Conservation (phyloP, 2,113 vertebrate genomes). For the Eulemur rufifrons region DNA sequence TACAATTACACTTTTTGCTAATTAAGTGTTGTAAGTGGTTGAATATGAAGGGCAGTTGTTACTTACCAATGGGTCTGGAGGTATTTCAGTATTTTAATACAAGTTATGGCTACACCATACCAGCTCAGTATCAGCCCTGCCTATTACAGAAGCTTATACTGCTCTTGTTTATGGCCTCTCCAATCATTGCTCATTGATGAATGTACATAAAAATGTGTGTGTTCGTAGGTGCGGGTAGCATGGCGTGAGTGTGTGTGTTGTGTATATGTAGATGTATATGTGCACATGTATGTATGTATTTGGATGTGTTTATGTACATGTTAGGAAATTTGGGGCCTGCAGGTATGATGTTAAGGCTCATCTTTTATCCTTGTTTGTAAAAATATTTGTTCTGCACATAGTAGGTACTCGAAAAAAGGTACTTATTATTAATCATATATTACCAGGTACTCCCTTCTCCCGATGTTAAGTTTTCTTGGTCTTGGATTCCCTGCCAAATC, state of each 20-base stretch:
- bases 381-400: not conserved
- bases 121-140: not conserved
- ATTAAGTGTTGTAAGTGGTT: not conserved
- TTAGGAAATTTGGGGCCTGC: not conserved
- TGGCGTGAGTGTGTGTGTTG: not conserved
- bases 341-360: not conserved
- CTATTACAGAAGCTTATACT: not conserved
- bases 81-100: not conserved
- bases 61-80: not conserved
- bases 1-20: not conserved
- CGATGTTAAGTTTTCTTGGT: not conserved
- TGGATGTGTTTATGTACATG: not conserved
- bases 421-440: not conserved
- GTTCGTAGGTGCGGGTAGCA: no score
- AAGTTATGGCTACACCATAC: no score
- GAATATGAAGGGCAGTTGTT: not conserved
- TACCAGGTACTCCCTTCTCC: not conserved
- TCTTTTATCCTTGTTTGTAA: not conserved
- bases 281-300: not conserved
- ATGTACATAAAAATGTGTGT: not conserved
- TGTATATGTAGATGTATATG: not conserved
- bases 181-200: not conserved
- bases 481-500: not conserved
- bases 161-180: not conserved
- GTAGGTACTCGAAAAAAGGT: not conserved